Evolutionary conservation across 2,113 vertebrate genomes (phyloP).

Genomic region (Dolichallabes microphthalmus): DNA sequence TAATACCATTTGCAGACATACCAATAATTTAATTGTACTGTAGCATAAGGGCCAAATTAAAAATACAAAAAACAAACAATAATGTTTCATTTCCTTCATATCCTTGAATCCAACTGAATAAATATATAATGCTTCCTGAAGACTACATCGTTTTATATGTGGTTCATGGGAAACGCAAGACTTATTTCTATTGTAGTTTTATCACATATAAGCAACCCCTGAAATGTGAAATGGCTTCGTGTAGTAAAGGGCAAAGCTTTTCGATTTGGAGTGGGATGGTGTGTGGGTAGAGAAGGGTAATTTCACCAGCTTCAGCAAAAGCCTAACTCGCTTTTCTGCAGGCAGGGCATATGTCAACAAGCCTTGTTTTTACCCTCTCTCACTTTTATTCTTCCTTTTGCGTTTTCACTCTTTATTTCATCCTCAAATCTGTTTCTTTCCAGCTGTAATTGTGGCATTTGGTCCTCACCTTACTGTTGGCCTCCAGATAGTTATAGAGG

Average conservation of each 20-base stretch:
- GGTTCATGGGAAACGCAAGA: conserved; percentile 17
- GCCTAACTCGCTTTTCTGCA: conserved; percentile 23
- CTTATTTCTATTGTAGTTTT: background rate
- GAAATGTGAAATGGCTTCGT: background rate
- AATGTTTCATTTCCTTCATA: background rate
- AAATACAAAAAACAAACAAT: background rate
- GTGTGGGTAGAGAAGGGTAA: conserved; percentile 44
- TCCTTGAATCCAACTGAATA: background rate
- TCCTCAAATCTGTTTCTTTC: background rate
- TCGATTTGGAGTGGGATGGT: conserved; percentile 45
- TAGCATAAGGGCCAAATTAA: background rate
- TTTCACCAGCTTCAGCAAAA: conserved; percentile 33
- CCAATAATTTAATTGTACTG: background rate
- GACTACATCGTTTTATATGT: background rate
- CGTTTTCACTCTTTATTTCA: background rate
- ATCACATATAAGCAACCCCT: conserved; percentile 1
- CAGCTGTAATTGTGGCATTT: background rate
- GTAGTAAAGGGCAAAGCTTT: conserved; percentile 42
- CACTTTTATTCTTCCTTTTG: background rate
- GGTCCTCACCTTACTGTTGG: conserved; percentile 81
- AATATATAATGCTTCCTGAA: background rate
- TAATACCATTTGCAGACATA: background rate
- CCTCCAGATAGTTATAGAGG: conserved; percentile 91
- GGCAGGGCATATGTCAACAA: conserved; percentile 37
- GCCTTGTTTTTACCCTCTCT: conserved; percentile 20